A percentile compares a stretch with the other conserved stretches of the same genome.
These are phyloP conservation scores for Lithobates pipiens DNA, from an alignment of 2,797 vertebrate genomes.

Conservation along the genomic window DNA sequence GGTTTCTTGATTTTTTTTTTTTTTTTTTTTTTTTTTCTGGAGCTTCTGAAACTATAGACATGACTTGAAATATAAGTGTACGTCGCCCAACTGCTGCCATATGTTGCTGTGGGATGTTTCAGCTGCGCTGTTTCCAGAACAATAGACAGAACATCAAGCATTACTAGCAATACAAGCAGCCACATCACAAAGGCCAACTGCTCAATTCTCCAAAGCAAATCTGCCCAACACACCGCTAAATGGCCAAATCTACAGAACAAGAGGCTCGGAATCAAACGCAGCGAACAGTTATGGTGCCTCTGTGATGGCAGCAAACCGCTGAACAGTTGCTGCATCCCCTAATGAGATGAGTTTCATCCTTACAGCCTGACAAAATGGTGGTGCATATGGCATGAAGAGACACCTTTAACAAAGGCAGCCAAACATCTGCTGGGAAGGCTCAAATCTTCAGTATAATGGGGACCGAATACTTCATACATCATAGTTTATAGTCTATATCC, in stretches of 20 bases:
- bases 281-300: not conserved
- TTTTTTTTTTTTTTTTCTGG: too few relatives aligned
- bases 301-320: not conserved
- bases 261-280: slow-evolving; percentile 3
- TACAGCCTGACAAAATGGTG: not conserved
- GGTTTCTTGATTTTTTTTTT: too few relatives aligned
- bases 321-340: slow-evolving; percentile 1
- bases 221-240: not conserved
- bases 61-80: not conserved
- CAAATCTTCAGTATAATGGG: too few relatives aligned
- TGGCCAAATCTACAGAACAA: slow-evolving; percentile 2
- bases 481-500: too few relatives aligned
- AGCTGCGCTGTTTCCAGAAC: slow-evolving; percentile 4
- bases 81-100: not conserved
- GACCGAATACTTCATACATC: too few relatives aligned
- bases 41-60: too few relatives aligned
- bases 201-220: slow-evolving; percentile 21
- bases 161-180: not conserved
- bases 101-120: not conserved
- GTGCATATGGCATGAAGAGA: not conserved
- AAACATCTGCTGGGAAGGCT: slow-evolving; percentile 1
- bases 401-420: not conserved
- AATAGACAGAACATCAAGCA: slow-evolving; percentile 7
- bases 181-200: slow-evolving; percentile 24
- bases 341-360: slow-evolving; percentile 3